Base-by-base conservation (phyloP, 2,888 invertebrate species). In the Augiades crinisus region DNA sequence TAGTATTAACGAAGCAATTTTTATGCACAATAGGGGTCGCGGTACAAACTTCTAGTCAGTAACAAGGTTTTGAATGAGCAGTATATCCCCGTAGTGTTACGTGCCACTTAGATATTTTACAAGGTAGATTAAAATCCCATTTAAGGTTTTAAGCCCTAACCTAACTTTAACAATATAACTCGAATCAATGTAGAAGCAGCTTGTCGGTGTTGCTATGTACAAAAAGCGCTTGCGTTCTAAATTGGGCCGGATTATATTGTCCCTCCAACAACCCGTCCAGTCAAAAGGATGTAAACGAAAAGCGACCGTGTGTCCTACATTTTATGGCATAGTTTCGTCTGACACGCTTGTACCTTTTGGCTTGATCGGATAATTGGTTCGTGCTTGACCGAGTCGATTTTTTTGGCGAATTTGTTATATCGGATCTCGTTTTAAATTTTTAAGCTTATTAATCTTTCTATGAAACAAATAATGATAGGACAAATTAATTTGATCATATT, bases 221-320 rank as follows among this genome's bases (percentile, higher is more conserved):
- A 61, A 68, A 63, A 38, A 55, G 62, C 55, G 75, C 73, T 72
- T 75, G 55, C 64, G 57, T 65, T 70, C 64, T 66, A 49, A 50
- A 70, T 64, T 68, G 65, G 69, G 63, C 60, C 72, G 69, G 68
- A 68, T 73, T 69, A 68, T 59, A 68, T 70, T 64, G 62, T 60
- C 63, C 61, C 46, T 56, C 58, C 53, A 63, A 63, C 72, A 63
- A 63, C 75, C 79, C 85, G 83, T 81, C 82, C 83, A 71, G 70
- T 70, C 67, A 70, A 72, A 74, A 70, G 67, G 68, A 67, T 63
- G 56, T 61, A 62, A 53, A 45, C 54, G 27, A 45, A 55, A 58
- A 57, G 54, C 56, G 46, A 53, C 54, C 51, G 50, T 58, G 55
- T 46, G 36, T 55, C 46, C 59, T 14, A 49, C 21, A 56, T 33